Base-by-base conservation (phyloP, 2,797 vertebrate genomes). In the Cuniculus paca region DNA sequence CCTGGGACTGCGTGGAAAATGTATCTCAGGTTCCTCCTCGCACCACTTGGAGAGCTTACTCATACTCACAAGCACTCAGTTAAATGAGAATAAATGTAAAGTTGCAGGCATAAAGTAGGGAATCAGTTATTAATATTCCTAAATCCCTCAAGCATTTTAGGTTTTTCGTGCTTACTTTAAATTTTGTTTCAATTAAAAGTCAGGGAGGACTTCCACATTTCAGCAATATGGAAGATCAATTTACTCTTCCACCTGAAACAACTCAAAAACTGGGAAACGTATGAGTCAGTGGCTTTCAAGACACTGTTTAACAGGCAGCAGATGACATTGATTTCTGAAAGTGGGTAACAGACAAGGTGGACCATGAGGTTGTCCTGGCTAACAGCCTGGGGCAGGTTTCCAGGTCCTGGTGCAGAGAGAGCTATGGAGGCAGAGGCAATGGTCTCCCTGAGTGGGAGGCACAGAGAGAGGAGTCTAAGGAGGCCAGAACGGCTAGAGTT, bases 51-150 rank as follows among this genome's bases (percentile, higher is more conserved):
- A 82, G 22, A 95, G 68, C 22, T 36, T 88, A 9, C 61, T 39
- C 65, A 60, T 24, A 88, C 58, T 54, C 54, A 48, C 19, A 80
- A 75, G 70, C 45, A 95, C 48, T 84, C 77, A 63, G 50, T 84
- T 79, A 87, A 84, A 78, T 84, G n/a, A 85, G 78, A 88, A 91
- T 31, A 52, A 58, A 60, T 72, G 17, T 77, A 60, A 93, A 84
- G 19, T 28, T 56, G 24, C 50, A 45, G 52, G 14, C 24, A 88
- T 48, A 60, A 0, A 93, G 58, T 28, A 89, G 28, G 48, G 84
- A 56, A 84, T 61, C 50, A 4, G 22, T 54, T 85, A 68, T 72
- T 82, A 86, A 58, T 82, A 83, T 93, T 48, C 90, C 13, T 42
- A 78, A 93, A 65, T 83, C 11, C 60, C 56, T 94, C 54, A 50